Percentiles rank a stretch among this genome's conserved stretches.
phyloP scores from a whole-genome alignment of 2,888 invertebrate species.

The Orchestes rusci region DNA sequence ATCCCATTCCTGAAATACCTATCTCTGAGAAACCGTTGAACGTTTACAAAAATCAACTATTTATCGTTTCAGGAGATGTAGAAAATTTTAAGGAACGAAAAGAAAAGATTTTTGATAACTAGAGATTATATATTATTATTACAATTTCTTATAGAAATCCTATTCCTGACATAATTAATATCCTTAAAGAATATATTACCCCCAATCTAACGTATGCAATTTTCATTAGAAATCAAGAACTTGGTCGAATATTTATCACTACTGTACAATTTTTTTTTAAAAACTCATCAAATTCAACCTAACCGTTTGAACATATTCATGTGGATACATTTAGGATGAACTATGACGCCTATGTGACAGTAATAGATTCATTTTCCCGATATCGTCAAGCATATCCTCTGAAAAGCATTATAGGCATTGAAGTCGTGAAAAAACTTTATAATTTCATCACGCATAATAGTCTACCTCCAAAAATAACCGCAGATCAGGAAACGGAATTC shows the following conservation, averaged over 20 bases:
- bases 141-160: not conserved
- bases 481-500: conserved; percentile 22
- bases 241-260: not conserved
- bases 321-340: conserved; percentile 25
- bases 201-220: conserved; percentile 1
- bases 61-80: conserved; percentile 1
- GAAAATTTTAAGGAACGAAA: not conserved
- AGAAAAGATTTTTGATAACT: conserved; percentile 6
- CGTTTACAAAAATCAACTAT: conserved; percentile 10
- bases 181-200: conserved; percentile 6
- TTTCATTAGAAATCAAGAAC: not conserved
- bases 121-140: not conserved
- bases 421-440: conserved; percentile 9
- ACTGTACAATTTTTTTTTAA: too few species aligned
- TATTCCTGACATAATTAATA: not conserved
- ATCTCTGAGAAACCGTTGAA: conserved; percentile 11
- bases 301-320: conserved; percentile 28
- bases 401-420: conserved; percentile 3
- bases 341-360: conserved; percentile 25
- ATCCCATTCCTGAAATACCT: conserved; percentile 7
- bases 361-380: conserved; percentile 28
- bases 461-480: conserved; percentile 18
- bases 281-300: conserved; percentile 27
- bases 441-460: conserved; percentile 14
- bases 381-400: conserved; percentile 24